Evolutionary conservation across 1,140 invertebrate species (phyloP).

Genomic region (Pachypeltis micranthus): DNA sequence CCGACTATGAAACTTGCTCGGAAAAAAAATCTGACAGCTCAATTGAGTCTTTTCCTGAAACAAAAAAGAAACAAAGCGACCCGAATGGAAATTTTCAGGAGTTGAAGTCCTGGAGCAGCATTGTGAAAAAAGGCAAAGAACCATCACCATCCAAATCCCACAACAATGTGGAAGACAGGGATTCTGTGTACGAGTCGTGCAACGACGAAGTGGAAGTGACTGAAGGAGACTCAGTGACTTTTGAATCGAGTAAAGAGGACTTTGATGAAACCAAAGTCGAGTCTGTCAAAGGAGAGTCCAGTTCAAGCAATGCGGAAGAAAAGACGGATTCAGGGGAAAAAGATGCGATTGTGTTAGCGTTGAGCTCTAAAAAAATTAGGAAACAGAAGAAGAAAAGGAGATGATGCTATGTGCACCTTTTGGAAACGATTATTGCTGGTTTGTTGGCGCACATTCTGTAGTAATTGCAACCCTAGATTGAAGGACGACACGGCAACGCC

Average conservation of each 20-base stretch:
- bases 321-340: constrained; percentile 25
- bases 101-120: background rate
- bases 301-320: constrained; percentile 18
- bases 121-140: constrained; percentile 10
- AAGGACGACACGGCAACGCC: too few relatives aligned
- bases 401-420: constrained; percentile 16
- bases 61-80: constrained; percentile 2
- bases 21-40: constrained; percentile 21
- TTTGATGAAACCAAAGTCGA: constrained; percentile 8
- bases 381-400: constrained; percentile 26
- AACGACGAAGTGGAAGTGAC: constrained; percentile 20
- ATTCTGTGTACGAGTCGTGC: constrained; percentile 27
- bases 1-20: constrained; percentile 19
- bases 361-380: constrained; percentile 19
- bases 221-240: background rate
- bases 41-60: constrained; percentile 12
- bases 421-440: constrained; percentile 1
- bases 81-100: constrained; percentile 9
- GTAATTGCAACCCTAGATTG: too few relatives aligned
- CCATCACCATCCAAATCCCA: background rate
- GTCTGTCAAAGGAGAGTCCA: background rate
- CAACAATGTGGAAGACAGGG: constrained; percentile 21
- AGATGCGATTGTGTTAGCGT: background rate
- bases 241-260: constrained; percentile 13
- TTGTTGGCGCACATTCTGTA: background rate